Conservation (phyloP, 2,797 vertebrate species). For the Leucoraja ocellata region DNA sequence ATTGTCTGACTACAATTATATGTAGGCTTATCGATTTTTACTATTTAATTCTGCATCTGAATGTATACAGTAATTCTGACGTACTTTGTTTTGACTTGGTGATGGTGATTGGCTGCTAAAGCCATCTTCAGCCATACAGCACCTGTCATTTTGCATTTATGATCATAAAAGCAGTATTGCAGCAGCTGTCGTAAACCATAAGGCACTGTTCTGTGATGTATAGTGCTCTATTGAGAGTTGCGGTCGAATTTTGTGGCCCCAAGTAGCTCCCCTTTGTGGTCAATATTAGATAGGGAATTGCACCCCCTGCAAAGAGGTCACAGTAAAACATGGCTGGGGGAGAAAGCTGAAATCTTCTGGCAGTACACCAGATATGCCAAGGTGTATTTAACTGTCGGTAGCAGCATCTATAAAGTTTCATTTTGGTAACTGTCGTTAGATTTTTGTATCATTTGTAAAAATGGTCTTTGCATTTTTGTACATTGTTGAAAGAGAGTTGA, state of each 20-base stretch:
- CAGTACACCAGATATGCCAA: not conserved
- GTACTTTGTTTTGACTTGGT: not conserved
- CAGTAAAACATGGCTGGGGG: not conserved
- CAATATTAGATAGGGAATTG: not conserved
- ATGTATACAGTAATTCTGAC: not conserved
- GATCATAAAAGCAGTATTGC: not conserved
- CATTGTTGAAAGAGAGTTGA: not conserved
- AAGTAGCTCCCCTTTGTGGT: not conserved
- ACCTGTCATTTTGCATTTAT: constrained; percentile 6
- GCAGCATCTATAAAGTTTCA: not conserved
- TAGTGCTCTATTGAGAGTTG: not conserved
- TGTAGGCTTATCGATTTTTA: not conserved
- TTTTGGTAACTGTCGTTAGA: not conserved
- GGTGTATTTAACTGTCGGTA: not conserved
- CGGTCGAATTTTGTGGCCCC: not conserved
- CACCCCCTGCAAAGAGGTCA: not conserved
- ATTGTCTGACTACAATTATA: not conserved
- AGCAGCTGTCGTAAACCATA: not conserved
- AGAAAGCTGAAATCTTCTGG: not conserved
- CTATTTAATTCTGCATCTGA: not conserved
- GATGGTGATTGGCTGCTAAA: not conserved
- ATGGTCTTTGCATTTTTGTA: not conserved
- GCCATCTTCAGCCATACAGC: not conserved
- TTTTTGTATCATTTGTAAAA: not conserved
- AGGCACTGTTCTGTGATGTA: not conserved